Evolutionary conservation across 2,888 invertebrate genomes (phyloP).

Genomic region (Drosophila histrio): DNA sequence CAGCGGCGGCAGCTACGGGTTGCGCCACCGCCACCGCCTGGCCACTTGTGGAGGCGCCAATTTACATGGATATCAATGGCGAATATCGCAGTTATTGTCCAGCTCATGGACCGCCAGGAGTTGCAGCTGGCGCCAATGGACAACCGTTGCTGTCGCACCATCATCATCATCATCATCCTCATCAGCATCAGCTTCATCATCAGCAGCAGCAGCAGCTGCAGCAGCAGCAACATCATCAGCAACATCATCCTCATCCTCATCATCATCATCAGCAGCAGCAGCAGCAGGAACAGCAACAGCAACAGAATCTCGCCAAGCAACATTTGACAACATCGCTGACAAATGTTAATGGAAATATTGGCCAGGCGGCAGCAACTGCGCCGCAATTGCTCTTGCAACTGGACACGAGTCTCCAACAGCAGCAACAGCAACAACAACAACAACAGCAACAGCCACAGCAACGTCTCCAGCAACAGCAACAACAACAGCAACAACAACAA

Average conservation of each 20-base stretch:
- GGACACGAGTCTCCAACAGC: constrained; percentile 88
- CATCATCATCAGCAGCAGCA: constrained; percentile 30
- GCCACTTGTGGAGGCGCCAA: constrained; percentile 85
- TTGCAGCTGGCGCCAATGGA: constrained; percentile 55
- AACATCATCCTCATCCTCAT: constrained; percentile 26
- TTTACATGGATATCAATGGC: constrained; percentile 87
- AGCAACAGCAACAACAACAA: constrained; percentile 72
- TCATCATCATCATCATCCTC: constrained; percentile 36
- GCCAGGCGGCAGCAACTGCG: constrained; percentile 54
- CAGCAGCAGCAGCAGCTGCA: constrained; percentile 36
- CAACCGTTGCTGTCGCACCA: constrained; percentile 30
- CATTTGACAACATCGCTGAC: constrained; percentile 59
- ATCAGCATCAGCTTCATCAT: constrained; percentile 32
- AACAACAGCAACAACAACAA: constrained; percentile 87
- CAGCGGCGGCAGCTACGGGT: constrained; percentile 57
- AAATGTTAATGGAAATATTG: constrained; percentile 71
- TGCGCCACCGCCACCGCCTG: constrained; percentile 83
- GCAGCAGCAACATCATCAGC: constrained; percentile 36
- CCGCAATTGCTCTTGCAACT: constrained; percentile 89
- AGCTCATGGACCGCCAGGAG: constrained; percentile 82
- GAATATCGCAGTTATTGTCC: constrained; percentile 85
- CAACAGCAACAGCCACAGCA: constrained; percentile 45
- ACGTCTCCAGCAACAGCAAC: constrained; percentile 44
- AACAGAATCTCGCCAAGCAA: constrained; percentile 48
- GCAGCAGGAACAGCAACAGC: constrained; percentile 27